Evolutionary conservation across 2,888 invertebrate species (phyloP), one percentile per base, ranked within the genome.

Genomic region (Drosophila flavopinicola): DNA sequence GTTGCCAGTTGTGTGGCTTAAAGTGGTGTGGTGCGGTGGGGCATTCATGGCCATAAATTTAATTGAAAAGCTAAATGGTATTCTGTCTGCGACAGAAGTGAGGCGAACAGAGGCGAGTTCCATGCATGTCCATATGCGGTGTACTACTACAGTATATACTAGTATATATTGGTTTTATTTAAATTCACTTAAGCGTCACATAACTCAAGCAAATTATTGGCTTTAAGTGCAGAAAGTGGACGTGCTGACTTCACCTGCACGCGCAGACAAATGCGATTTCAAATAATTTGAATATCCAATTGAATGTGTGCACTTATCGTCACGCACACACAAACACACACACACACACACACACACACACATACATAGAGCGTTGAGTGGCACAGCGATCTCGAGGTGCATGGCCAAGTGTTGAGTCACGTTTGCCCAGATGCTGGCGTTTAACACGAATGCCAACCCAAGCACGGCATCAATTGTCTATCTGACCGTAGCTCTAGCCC

Each of bases 261-360:
- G 67, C 78, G 51, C 70, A 74, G 78, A 68, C 78, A 83, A 83
- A 85, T 83, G 74, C 84, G 84, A 83, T 83, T 83, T 85, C 61
- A 78, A 76, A 68, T 85, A 71, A 83, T 83, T 83, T 85, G 84
- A 83, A 83, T 83, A 79, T 78, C 75, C 78, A 85, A 79, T 78
- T 78, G 84, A 79, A 83, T 83, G 83, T 85, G 78, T 83, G 83
- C 80, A 83, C 72, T 75, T 77, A 79, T 61, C 75, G 52, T 58
- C 66, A 59, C 67, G 53, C 58, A 48, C 42, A 61, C 61, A 59
- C 45, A 48, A 41, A 39, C 48, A 44, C 47, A 33, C 41, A 27
- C 29, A 25, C 32, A 20, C 33, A 44, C 20, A 64, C 20, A 58
- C 11, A 30, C 11, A 30, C 10, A 1, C 4, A 37, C 7, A 7